Conservation (phyloP, 2,888 invertebrate genomes). For the Cheiracanthium punctorium region DNA sequence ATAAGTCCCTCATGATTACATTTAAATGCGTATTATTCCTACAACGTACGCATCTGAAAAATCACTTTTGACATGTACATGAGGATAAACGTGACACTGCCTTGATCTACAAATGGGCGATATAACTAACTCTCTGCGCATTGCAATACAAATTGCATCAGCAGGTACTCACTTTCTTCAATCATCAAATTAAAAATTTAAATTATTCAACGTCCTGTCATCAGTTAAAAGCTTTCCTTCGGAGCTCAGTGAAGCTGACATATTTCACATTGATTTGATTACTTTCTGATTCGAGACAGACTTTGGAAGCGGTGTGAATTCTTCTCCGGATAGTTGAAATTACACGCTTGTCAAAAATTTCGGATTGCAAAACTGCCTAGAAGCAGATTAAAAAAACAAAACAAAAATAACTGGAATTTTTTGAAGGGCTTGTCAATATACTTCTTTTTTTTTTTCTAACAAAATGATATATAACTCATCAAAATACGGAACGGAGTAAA, state of each 20-base stretch:
- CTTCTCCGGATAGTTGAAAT: not conserved
- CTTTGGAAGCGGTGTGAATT: not conserved
- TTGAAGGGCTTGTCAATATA: no score
- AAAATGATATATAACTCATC: no score
- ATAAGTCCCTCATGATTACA: no score
- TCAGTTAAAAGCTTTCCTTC: not conserved
- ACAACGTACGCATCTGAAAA: not conserved
- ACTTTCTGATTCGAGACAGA: not conserved
- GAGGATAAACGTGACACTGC: not conserved
- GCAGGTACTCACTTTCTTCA: not conserved
- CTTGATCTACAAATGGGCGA: not conserved
- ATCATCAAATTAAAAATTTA: not conserved
- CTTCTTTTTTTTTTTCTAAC: no score
- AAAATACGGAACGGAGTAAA: no score
- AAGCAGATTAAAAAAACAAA: no score
- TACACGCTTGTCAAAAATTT: not conserved
- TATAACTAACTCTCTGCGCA: not conserved
- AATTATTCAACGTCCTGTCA: not conserved
- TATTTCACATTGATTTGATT: not conserved
- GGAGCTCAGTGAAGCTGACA: not conserved
- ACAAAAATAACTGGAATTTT: no score
- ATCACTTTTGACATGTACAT: not conserved
- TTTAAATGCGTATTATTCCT: no score
- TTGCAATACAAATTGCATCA: not conserved
- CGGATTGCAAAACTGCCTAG: no score